Base-by-base conservation (phyloP, 2,797 vertebrate genomes). In the Danio jaintianensis region DNA sequence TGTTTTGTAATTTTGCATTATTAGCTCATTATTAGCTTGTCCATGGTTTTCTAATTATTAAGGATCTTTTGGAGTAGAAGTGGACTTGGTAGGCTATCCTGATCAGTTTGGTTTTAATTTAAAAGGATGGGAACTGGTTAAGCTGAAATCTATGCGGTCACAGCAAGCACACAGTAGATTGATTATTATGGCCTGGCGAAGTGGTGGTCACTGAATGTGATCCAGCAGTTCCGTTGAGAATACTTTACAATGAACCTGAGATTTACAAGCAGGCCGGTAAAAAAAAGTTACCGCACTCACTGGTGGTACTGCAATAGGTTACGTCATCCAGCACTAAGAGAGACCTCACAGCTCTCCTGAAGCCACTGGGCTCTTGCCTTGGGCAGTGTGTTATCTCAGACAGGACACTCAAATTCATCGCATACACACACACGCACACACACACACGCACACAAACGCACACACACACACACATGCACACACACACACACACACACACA, bases 131-230 rank as follows among this genome's bases (percentile, higher is more conserved):
- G 9, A 69, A 48, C 22, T 48, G 20, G 5, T 67, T 16, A 20
- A 22, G 11, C 13, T 10, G 9, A 45, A 12, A 66, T 36, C 5
- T 29, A 52, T 66, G 15, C 66, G 62, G 38, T 50, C 20, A 45
- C 15, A 10, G 9, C 13, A 63, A 29, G 47, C 47, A 42, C 9
- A 55, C 29, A 29, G 29, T 29, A 29, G 83, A 82, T 70, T 85
- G 82, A 85, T 87, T 86, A 42, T 72, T 88, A 81, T 85, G 67
- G 66, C 58, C 29, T 4, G 73, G 83, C 82, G 81, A 87, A 88
- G 84, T 76, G 13, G 48, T 45, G 40, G 62, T 77, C 50, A 56
- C 36, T 55, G 61, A 47, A 56, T 67, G 77, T 77, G 15, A 42
- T 9, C 10, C 29, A 59, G 29, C 7, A 58, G n/a, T 48, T 68